Base-by-base conservation (phyloP, 2,113 vertebrate genomes). In the Protobothrops flavoviridis region DNA sequence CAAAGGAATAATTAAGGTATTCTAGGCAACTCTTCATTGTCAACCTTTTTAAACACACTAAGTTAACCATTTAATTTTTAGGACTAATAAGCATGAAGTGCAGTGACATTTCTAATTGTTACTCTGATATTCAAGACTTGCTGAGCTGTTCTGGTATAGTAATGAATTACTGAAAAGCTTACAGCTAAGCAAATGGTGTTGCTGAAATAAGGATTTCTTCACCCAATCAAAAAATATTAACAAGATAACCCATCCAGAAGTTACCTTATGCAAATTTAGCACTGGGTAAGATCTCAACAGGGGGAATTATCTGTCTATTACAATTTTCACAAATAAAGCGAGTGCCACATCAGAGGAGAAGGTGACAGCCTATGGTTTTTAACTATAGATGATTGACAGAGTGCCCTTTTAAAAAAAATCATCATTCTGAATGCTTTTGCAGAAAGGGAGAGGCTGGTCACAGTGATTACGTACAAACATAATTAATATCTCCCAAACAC, bases 121-220 rank as follows among this genome's bases (percentile, higher is more conserved):
- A 5, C 17, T 74, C 50, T 45, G 89, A 87, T 89, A 21, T 89
- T 94, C 74, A 9, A 23, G 88, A 90, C 13, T 64, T 92, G 93
- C 93, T 90, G 85, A 64, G 85, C 94, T 94, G 10, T 21, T 93
- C 74, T 85, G 53, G 55, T n/a, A 88, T 88, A 59, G 52, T 39
- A 93, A 89, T 56, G 93, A 95, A 89, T 85, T 94, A 92, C 4
- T 90, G 26, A n/a, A 92, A 91, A 91, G n/a, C 3, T 92, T 89
- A 92, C 17, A 55, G 45, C 59, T 85, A 87, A 86, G 81, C 89
- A 90, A 92, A 52, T 6, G 10, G 1, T n/a, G 86, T 10, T 92
- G 48, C 55, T 88, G 69, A n/a, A 11, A 90, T 91, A 89, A 92
- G 2, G 50, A 87, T 33, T 33, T 48, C n/a, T 59, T 17, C 52